Conservation (phyloP, 2,888 invertebrate species). For the Morpho deidamia region DNA sequence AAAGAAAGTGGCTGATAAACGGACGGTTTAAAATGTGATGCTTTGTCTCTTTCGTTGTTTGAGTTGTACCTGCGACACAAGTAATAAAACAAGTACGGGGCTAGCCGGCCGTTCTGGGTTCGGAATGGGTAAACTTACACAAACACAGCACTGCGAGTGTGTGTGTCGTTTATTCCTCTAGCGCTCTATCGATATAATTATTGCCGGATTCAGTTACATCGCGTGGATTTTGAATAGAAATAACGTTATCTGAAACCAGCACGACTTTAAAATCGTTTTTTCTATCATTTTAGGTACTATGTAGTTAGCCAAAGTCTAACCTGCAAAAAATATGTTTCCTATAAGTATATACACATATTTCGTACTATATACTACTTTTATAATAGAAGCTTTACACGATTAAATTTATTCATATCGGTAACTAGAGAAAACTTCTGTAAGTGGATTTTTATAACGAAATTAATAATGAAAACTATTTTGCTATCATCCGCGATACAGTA, state of each 20-base stretch:
- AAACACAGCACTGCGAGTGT: conserved; percentile 6
- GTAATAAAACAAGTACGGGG: conserved; percentile 30
- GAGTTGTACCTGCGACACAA: conserved; percentile 28
- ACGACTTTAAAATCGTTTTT: not conserved
- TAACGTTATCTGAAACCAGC: not conserved
- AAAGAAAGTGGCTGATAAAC: conserved; percentile 45
- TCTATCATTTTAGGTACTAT: not conserved
- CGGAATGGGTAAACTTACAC: conserved; percentile 21
- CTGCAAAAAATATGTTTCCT: too few species aligned
- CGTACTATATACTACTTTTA: too few species aligned
- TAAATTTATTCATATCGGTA: too few species aligned
- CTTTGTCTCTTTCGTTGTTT: conserved; percentile 51
- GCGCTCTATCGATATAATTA: conserved; percentile 18
- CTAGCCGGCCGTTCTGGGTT: conserved; percentile 16
- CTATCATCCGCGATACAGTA: too few species aligned
- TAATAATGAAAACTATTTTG: too few species aligned
- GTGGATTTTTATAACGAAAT: too few species aligned
- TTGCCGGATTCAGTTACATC: conserved; percentile 3
- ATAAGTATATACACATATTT: too few species aligned
- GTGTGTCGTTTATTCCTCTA: conserved; percentile 11
- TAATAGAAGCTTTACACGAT: too few species aligned
- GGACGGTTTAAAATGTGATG: conserved; percentile 54
- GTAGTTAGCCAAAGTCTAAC: too few species aligned
- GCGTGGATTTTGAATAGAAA: not conserved
- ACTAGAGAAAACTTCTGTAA: too few species aligned